A percentile compares a stretch with the other conserved stretches of the same genome.
phyloP scores from a whole-genome alignment of 1,140 invertebrate genomes.

The Eurosta solidaginis region DNA sequence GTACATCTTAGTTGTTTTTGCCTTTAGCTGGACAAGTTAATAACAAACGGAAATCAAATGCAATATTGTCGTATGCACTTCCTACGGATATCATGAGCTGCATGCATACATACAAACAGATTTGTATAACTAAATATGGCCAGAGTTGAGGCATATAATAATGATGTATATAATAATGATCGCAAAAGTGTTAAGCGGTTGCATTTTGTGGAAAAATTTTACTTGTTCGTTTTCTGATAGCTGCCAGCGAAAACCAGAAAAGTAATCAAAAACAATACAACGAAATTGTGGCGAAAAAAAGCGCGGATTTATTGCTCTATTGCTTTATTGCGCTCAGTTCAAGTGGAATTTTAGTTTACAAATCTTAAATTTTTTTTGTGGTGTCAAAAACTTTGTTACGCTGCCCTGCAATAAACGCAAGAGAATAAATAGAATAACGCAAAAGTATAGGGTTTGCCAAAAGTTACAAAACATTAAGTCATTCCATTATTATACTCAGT shows the following conservation, averaged over 20 bases:
- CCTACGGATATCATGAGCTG: background rate
- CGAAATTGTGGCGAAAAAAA: background rate
- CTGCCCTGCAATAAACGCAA: no score
- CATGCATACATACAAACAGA: no score
- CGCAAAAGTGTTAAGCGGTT: background rate
- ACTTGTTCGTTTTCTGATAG: background rate
- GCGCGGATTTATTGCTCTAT: constrained; percentile 3
- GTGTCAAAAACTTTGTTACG: no score
- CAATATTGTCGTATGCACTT: constrained; percentile 26
- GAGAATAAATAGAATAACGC: no score
- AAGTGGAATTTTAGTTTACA: background rate
- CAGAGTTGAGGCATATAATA: no score
- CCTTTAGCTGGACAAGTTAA: constrained; percentile 16
- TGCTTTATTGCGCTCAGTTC: background rate
- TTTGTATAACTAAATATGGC: no score
- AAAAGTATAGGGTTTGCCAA: no score
- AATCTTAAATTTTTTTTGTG: background rate
- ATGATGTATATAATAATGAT: background rate
- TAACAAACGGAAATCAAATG: constrained; percentile 29
- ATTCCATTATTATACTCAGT: no score
- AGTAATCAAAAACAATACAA: no score
- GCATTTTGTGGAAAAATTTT: background rate
- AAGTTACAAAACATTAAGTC: no score
- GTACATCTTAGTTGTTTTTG: background rate
- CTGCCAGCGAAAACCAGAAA: background rate